phyloP scores from a whole-genome alignment of 2,888 invertebrate genomes.

The Anarsia innoxiella region DNA sequence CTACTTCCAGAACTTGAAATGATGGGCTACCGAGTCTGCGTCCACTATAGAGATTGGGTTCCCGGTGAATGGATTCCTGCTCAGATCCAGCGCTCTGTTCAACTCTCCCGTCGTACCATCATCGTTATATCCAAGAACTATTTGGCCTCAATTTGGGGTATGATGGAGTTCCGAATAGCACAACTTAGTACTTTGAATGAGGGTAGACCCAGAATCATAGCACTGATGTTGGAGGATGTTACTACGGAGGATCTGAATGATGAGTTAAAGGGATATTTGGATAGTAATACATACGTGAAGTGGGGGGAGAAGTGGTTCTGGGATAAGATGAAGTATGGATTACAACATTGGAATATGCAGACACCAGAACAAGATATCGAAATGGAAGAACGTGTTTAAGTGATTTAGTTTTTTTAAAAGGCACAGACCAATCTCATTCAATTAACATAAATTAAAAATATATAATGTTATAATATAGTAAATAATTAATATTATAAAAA shows the following conservation, averaged over 20 bases:
- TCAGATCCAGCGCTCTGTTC: slow-evolving; percentile 82
- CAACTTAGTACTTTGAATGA: slow-evolving; percentile 41
- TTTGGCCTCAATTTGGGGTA: slow-evolving; percentile 72
- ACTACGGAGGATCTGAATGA: slow-evolving; percentile 48
- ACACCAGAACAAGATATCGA: too few species aligned
- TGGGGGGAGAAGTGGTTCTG: slow-evolving; percentile 89
- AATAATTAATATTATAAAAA: too few species aligned
- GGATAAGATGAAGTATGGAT: slow-evolving; percentile 82
- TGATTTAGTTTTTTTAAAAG: too few species aligned
- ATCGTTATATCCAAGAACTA: slow-evolving; percentile 27
- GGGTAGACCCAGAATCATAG: slow-evolving; percentile 80
- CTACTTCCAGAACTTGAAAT: slow-evolving; percentile 78
- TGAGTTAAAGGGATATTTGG: slow-evolving; percentile 78
- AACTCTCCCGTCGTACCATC: slow-evolving; percentile 68
- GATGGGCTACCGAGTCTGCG: slow-evolving; percentile 70
- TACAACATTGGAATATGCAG: too few species aligned
- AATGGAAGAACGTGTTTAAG: too few species aligned
- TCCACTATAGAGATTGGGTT: slow-evolving; percentile 84
- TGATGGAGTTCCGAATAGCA: slow-evolving; percentile 77
- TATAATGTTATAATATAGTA: too few species aligned
- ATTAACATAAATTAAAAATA: background rate
- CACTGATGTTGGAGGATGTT: slow-evolving; percentile 79
- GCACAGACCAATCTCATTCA: too few species aligned
- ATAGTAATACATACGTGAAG: slow-evolving; percentile 85
- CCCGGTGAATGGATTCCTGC: slow-evolving; percentile 83